phyloP scores from a whole-genome alignment of 2,888 invertebrate genomes.

The Rosalia funebris region DNA sequence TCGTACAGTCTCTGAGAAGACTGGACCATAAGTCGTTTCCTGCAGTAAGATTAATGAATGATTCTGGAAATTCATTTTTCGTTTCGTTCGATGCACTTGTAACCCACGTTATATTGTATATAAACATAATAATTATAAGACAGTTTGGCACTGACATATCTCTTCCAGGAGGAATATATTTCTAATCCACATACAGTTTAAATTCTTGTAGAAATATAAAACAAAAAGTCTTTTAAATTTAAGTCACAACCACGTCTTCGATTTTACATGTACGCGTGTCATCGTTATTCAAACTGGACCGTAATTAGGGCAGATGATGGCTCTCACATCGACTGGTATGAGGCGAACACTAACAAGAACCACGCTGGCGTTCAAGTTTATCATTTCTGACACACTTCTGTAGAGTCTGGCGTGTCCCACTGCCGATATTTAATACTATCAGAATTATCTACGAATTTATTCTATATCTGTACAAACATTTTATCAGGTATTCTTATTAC shows the following conservation, averaged over 20 bases:
- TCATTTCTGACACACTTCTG: constrained; percentile 61
- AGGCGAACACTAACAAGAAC: constrained; percentile 54
- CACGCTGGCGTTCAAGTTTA: constrained; percentile 53
- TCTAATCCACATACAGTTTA: constrained; percentile 8
- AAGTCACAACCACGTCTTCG: neutral
- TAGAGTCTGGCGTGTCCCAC: too few relatives aligned
- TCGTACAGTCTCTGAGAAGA: constrained; percentile 75
- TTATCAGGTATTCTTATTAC: too few relatives aligned
- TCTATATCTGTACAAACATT: too few relatives aligned
- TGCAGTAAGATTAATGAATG: constrained; percentile 53
- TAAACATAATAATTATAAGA: constrained; percentile 34
- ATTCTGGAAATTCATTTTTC: constrained; percentile 54
- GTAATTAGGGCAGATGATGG: constrained; percentile 58
- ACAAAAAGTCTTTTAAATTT: constrained; percentile 1
- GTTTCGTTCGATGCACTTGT: constrained; percentile 54
- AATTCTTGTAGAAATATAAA: neutral
- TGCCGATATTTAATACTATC: too few relatives aligned
- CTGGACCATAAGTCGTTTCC: constrained; percentile 80
- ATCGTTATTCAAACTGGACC: constrained; percentile 3
- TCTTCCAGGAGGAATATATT: constrained; percentile 36
- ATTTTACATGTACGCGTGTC: neutral
- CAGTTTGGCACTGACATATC: constrained; percentile 38
- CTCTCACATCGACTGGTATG: constrained; percentile 54
- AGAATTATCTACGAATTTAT: too few relatives aligned
- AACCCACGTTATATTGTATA: constrained; percentile 36